A percentile compares a stretch with the other conserved stretches of the same genome.
Evolutionary conservation across 92 coral and sea anemone genomes (phyloP).

Genomic region (Porites lobata): DNA sequence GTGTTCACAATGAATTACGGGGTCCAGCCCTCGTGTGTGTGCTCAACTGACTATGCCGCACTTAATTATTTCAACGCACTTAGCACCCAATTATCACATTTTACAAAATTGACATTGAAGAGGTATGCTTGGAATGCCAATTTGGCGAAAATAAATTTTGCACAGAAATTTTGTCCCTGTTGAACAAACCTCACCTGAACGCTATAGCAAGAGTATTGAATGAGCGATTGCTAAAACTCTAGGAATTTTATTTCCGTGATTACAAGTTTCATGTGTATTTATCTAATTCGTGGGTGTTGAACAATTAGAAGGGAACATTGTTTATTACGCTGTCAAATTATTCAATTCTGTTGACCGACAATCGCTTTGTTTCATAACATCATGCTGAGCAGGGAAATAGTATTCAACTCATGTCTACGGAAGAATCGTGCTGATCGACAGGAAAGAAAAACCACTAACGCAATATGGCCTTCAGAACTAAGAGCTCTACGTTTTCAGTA

Average conservation of each 20-base stretch:
- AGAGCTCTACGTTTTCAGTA: neutral
- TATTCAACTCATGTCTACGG: slow-evolving; percentile 36
- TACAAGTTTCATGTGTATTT: neutral
- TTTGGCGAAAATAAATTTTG: neutral
- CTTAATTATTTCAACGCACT: slow-evolving; percentile 12
- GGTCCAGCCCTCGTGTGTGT: neutral
- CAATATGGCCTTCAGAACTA: neutral
- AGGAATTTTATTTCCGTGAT: neutral
- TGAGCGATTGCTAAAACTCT: neutral
- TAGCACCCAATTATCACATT: slow-evolving; percentile 29
- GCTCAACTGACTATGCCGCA: neutral
- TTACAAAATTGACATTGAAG: neutral
- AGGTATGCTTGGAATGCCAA: slow-evolving; percentile 9
- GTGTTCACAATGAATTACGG: no score
- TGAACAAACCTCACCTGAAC: neutral
- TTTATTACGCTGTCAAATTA: neutral
- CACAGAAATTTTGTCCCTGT: neutral
- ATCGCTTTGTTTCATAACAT: slow-evolving; percentile 15
- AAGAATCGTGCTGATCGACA: neutral
- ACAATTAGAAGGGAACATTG: slow-evolving; percentile 2
- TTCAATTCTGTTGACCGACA: neutral
- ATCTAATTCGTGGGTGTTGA: slow-evolving; percentile 8
- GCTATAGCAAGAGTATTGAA: neutral
- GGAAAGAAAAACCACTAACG: neutral
- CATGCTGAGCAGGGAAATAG: slow-evolving; percentile 16